Base-by-base conservation (phyloP, 1,140 invertebrate species). In the Charaxes varanes region DNA sequence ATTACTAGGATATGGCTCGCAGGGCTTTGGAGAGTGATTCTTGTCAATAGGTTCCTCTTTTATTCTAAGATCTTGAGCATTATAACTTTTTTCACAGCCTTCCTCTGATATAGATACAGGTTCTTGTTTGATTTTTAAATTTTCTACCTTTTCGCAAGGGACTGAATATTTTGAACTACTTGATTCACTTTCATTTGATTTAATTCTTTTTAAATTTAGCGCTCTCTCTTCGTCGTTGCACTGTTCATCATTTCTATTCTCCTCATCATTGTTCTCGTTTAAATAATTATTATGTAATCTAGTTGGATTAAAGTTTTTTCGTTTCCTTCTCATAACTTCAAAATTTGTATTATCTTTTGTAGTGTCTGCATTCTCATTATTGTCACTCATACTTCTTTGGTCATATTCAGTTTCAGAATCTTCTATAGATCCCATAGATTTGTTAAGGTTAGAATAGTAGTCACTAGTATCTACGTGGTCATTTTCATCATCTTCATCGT, bases 281-380 rank as follows among this genome's bases (percentile, higher is more conserved):
- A 35, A 17, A 30, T 55, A 59, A 27, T 63, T 63, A 53, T 68
- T 73, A 35, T 73, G 66, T 21, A 78, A 94, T 40, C 94, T 87
- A 0, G 93, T 96, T 0, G 96, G 96, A 73, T 97, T 96, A 57
- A 95, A 91, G 58, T 92, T 96, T 81, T 98, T 98, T 30, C 96
- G 85, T 82, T 97, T 96, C 28, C 95, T 83, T 35, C 91, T 91
- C 65, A 68, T 61, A 11, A 70, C 47, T 83, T 88, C 46, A 60
- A 87, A 53, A 67, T 70, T 76, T 79, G 54, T 53, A 45, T 68
- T 63, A 15, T 78, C 69, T 83, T 84, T 64, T 54, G 58, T 46
- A 41, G 54, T 49, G 54, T 86, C 66, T 46, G 86, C 53, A 87
- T 77, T n/a, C 65, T 94, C 91, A 47, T 93, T 92, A 49, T 93